A percentile compares a stretch with the other conserved stretches of the same genome.
These are phyloP conservation scores for Harpagoxenus sublaevis DNA, from an alignment of 2,888 invertebrate genomes.

Conservation along the genomic window DNA sequence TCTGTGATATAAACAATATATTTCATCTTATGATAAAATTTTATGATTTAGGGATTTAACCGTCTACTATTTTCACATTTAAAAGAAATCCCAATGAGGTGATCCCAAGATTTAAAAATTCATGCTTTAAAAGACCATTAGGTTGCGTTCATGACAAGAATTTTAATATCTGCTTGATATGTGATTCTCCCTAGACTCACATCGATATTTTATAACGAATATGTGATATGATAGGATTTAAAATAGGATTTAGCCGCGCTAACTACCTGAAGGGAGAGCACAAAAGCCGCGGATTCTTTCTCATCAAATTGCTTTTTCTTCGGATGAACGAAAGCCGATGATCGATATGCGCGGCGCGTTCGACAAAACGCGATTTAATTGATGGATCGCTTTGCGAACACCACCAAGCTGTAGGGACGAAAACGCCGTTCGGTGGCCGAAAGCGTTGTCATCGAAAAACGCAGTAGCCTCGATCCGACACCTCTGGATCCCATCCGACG, in stretches of 20 bases:
- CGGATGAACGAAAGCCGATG: slow-evolving; percentile 37
- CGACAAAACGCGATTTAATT: slow-evolving; percentile 51
- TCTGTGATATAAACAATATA: background rate
- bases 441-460: slow-evolving; percentile 55
- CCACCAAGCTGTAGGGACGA: slow-evolving; percentile 21
- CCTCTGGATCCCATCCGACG: slow-evolving; percentile 44
- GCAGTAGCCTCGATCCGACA: slow-evolving; percentile 48
- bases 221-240: slow-evolving; percentile 5
- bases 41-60: background rate
- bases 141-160: slow-evolving; percentile 7
- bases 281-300: background rate
- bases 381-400: slow-evolving; percentile 45
- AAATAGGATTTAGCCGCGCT: slow-evolving; percentile 16
- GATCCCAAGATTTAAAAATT: background rate
- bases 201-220: slow-evolving; percentile 8
- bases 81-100: background rate
- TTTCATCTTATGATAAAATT: background rate
- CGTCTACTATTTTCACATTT: background rate
- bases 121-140: background rate
- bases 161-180: slow-evolving; percentile 24
- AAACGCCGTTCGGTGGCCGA: slow-evolving; percentile 37
- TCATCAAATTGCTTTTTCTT: slow-evolving; percentile 40
- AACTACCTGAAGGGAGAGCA: slow-evolving; percentile 3
- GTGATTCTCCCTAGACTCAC: background rate
- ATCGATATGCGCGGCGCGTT: slow-evolving; percentile 49